phyloP scores from a whole-genome alignment of 2,888 invertebrate genomes.

The Caenorhabditis sinica region DNA sequence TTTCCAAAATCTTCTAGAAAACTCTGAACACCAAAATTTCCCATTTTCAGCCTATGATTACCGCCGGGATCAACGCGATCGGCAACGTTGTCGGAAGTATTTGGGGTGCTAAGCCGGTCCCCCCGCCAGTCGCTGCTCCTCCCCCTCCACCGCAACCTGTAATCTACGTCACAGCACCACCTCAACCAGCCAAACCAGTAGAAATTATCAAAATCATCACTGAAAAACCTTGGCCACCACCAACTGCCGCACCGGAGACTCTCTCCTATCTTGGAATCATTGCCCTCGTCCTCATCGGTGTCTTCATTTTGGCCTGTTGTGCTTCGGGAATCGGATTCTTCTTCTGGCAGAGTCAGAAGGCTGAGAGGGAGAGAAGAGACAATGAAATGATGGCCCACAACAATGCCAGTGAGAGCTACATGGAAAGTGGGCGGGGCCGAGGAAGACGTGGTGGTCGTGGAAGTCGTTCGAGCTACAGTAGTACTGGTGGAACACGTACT shows the following conservation, averaged over 20 bases:
- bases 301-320: neutral
- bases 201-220: neutral
- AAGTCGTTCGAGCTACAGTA: neutral
- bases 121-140: neutral
- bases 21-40: neutral
- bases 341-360: slow-evolving; percentile 21
- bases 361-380: slow-evolving; percentile 1
- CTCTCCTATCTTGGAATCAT: slow-evolving; percentile 15
- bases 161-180: neutral
- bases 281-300: neutral
- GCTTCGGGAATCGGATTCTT: slow-evolving; percentile 22
- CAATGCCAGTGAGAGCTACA: neutral
- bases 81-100: slow-evolving; percentile 1
- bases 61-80: slow-evolving; percentile 1
- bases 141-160: neutral
- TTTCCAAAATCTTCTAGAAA: no score
- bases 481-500: neutral
- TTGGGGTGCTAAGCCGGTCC: neutral
- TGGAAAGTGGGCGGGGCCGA: slow-evolving; percentile 8
- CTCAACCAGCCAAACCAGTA: neutral
- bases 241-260: slow-evolving; percentile 4
- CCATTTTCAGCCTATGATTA: neutral
- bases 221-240: slow-evolving; percentile 5
- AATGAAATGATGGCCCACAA: no score
- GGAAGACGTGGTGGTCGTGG: neutral